Conservation (phyloP, 2,797 vertebrate species). For the Onychomys leucogaster region DNA sequence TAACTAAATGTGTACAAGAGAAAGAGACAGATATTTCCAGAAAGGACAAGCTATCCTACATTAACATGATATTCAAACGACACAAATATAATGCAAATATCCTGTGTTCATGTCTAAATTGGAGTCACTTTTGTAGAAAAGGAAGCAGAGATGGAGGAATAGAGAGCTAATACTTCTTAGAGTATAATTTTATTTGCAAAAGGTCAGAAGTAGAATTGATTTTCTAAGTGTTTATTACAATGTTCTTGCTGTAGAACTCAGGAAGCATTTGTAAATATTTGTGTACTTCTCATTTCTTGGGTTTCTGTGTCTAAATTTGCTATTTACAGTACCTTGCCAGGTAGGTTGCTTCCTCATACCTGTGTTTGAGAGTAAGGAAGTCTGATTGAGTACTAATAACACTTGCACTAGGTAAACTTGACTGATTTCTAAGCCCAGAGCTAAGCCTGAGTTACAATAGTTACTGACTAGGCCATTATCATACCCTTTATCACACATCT, state of each 20-base stretch:
- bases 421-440: not conserved
- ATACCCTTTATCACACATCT: not conserved
- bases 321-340: not conserved
- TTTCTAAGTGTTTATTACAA: conserved; percentile 43
- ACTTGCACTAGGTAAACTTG: not conserved
- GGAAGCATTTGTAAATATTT: conserved; percentile 52
- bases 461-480: not conserved
- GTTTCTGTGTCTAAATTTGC: conserved; percentile 18
- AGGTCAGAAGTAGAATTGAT: not conserved
- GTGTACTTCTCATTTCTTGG: conserved; percentile 20
- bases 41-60: not conserved
- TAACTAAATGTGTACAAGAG: not conserved
- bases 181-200: not conserved
- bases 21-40: conserved; percentile 18
- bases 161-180: not conserved
- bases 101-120: conserved; percentile 9
- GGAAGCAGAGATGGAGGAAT: too few relatives aligned
- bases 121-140: conserved; percentile 20
- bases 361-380: conserved; percentile 49
- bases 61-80: conserved; percentile 10
- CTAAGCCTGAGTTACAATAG: conserved; percentile 15
- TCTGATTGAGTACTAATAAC: not conserved
- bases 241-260: not conserved
- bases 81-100: not conserved
- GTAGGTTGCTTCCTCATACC: conserved; percentile 17